Evolutionary conservation across 2,113 vertebrate genomes (phyloP), one percentile per base, ranked within the genome.

Genomic region (Tyrannus savana): DNA sequence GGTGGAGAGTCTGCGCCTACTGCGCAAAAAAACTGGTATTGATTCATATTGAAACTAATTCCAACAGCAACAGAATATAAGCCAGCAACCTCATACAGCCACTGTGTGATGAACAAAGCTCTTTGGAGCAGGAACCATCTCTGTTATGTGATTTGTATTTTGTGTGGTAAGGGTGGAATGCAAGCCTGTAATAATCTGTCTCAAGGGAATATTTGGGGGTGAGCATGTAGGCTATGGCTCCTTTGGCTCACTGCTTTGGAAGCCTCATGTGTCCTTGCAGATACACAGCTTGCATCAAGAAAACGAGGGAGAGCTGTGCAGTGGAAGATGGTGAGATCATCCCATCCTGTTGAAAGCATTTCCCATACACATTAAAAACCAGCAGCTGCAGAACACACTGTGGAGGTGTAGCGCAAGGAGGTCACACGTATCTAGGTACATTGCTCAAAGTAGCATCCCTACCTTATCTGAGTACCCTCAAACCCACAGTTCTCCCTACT

Each of bases 1-100:
- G 69, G 80, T 18, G 69, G 42, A 84, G 76, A 3, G 0, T 92
- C 41, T 69, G 73, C 0, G 6, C 66, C 62, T 66, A 83, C 67
- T 23, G 5, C 0, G 0, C 76, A 86, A 41, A 91, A 95, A 93
- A 82, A 74, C 56, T 1, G 2, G 24, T 39, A n/a, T 84, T 90
- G 85, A 46, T 94, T 94, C 95, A 93, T 86, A 88, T 77, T 39
- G 74, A 90, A 97, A 94, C 52, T 17, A 67, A 89, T 94, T 97
- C 90, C 92, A 93, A 81, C 39, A 95, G 76, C 92, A 95, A 95
- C 79, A 96, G 78, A 96, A 73, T 86, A 90, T 81, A 81, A 96
- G 93, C 83, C 58, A 55, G 85, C 64, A 96, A 64, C 68, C 59
- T 90, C 60, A 81, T 60, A 44, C 63, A 91, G 87, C 87, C 85